Evolutionary conservation across 2,797 vertebrate genomes (phyloP).

Genomic region (Schizopygopsis malacanthus): DNA sequence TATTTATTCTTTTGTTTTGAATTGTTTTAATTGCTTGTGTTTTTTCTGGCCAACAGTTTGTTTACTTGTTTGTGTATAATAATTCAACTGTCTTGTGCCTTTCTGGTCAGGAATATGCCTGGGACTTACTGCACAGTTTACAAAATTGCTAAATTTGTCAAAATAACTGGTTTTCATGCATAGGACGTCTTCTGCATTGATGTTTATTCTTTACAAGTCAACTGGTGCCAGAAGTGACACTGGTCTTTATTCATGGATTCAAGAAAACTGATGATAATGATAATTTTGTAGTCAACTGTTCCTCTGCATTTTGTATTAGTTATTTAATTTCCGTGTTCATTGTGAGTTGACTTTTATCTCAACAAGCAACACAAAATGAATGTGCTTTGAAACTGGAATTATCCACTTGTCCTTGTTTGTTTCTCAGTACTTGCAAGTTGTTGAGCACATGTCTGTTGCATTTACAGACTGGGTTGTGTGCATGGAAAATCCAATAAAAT

Average conservation of each 20-base stretch:
- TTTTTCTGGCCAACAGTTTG: conserved; percentile 14
- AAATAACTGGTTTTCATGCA: conserved; percentile 14
- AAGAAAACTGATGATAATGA: background rate
- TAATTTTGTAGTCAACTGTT: background rate
- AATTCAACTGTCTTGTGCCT: conserved; percentile 48
- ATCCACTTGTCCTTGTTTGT: background rate
- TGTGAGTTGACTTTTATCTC: background rate
- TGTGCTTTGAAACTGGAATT: background rate
- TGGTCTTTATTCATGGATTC: conserved; percentile 18
- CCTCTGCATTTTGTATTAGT: background rate
- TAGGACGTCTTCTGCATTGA: conserved; percentile 7
- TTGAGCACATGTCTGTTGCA: conserved; percentile 6
- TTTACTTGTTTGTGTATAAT: conserved; percentile 9
- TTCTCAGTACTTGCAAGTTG: background rate
- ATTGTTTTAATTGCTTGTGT: conserved; percentile 1
- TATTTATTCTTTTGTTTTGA: conserved; percentile 32
- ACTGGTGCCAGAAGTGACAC: background rate
- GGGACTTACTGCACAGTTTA: conserved; percentile 21
- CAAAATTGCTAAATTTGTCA: background rate
- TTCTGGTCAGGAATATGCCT: conserved; percentile 23
- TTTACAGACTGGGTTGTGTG: conserved; percentile 5
- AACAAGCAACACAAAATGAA: background rate
- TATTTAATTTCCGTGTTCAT: background rate
- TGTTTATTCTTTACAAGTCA: conserved; percentile 14
- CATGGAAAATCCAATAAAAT: conserved; percentile 12